Conservation (phyloP, 37 sponge, comb jelly and placozoan genomes). For the Petrosia ficiformis region DNA sequence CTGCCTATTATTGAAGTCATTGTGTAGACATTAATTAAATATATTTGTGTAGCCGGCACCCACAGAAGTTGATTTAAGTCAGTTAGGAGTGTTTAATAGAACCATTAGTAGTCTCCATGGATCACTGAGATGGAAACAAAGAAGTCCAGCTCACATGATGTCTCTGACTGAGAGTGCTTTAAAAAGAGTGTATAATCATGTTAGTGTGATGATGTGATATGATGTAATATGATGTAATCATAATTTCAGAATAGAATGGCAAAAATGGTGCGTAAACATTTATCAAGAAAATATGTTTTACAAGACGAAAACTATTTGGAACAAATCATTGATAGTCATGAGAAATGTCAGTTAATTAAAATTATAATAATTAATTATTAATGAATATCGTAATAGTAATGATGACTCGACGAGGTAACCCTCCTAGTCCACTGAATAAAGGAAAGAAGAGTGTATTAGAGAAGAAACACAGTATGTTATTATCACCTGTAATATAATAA, state of each 20-base stretch:
- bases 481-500: too few species aligned
- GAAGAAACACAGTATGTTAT: neutral
- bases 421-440: neutral
- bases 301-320: constrained; percentile 54
- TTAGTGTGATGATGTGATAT: constrained; percentile 5
- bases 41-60: constrained; percentile 50
- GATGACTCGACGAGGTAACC: too few species aligned
- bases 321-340: constrained; percentile 59
- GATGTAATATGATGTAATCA: neutral
- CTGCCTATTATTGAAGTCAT: constrained; percentile 89
- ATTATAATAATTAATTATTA: neutral
- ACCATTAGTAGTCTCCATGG: constrained; percentile 39
- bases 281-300: constrained; percentile 47
- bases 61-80: constrained; percentile 55
- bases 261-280: constrained; percentile 64
- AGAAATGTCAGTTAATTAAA: constrained; percentile 33
- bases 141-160: constrained; percentile 24
- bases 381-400: neutral
- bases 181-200: constrained; percentile 58
- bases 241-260: constrained; percentile 47
- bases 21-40: neutral
- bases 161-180: constrained; percentile 52
- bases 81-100: constrained; percentile 35
- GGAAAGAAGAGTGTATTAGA: neutral
- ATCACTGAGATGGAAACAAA: constrained; percentile 43